Evolutionary conservation across 2,888 invertebrate species (phyloP).

Genomic region (Andrena chrysosceles): DNA sequence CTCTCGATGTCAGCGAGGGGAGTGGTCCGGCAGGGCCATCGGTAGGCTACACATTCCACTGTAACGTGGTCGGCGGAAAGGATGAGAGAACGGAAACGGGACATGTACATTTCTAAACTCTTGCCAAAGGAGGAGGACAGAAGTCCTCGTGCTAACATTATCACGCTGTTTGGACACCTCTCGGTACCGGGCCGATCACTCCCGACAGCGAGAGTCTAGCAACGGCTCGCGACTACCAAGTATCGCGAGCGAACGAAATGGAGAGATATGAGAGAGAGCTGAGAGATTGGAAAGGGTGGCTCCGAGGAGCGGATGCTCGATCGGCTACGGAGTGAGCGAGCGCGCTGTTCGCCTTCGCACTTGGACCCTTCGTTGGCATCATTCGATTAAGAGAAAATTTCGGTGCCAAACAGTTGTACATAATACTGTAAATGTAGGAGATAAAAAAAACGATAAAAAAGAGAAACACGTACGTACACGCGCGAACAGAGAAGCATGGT

Average conservation of each 20-base stretch:
- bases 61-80: slow-evolving; percentile 71
- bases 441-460: slow-evolving; percentile 52
- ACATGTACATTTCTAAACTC: slow-evolving; percentile 73
- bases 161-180: slow-evolving; percentile 69
- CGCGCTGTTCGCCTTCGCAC: slow-evolving; percentile 56
- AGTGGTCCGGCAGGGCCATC: slow-evolving; percentile 59
- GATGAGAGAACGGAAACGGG: slow-evolving; percentile 32
- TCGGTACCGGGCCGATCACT: slow-evolving; percentile 21
- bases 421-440: slow-evolving; percentile 82
- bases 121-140: slow-evolving; percentile 74
- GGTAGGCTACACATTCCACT: slow-evolving; percentile 79
- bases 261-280: neutral
- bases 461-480: slow-evolving; percentile 51
- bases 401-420: slow-evolving; percentile 84
- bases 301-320: slow-evolving; percentile 15
- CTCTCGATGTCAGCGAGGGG: neutral
- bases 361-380: slow-evolving; percentile 69
- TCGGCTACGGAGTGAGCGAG: neutral
- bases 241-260: neutral
- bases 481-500: slow-evolving; percentile 2
- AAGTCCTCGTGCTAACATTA: slow-evolving; percentile 66
- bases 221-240: too few species aligned
- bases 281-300: neutral
- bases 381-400: slow-evolving; percentile 70
- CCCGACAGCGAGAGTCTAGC: slow-evolving; percentile 2